A percentile compares a stretch with the other conserved stretches of the same genome.
Conservation (phyloP, 2,797 vertebrate genomes). For the Takifugu rubripes region DNA sequence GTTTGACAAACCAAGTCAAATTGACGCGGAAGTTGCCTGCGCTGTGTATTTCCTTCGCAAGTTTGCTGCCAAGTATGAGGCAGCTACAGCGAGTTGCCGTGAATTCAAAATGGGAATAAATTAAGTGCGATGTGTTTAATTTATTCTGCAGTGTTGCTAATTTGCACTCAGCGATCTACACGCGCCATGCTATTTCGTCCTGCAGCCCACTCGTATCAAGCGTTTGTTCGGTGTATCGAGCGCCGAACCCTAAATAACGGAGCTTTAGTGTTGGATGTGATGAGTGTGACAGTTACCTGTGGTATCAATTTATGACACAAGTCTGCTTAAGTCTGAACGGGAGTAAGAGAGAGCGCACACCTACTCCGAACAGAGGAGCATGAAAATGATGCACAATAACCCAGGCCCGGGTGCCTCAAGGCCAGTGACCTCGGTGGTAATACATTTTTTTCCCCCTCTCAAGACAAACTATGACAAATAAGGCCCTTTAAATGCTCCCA, state of each 20-base stretch:
- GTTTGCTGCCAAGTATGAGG: slow-evolving; percentile 38
- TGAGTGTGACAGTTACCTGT: slow-evolving; percentile 26
- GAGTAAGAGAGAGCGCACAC: not conserved
- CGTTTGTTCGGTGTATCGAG: slow-evolving; percentile 18
- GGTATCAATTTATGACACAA: slow-evolving; percentile 21
- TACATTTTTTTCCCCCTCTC: slow-evolving; percentile 44
- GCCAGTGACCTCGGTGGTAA: slow-evolving; percentile 44
- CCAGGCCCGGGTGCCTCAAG: slow-evolving; percentile 35
- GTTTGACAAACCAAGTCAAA: slow-evolving; percentile 52
- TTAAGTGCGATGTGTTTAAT: slow-evolving; percentile 35
- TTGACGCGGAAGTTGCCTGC: slow-evolving; percentile 39
- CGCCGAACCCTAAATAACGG: slow-evolving; percentile 4
- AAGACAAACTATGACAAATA: slow-evolving; percentile 68
- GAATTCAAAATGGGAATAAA: slow-evolving; percentile 37
- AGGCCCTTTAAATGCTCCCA: slow-evolving; percentile 67
- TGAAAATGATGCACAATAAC: slow-evolving; percentile 39
- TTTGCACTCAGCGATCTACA: slow-evolving; percentile 22
- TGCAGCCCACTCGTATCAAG: slow-evolving; percentile 26
- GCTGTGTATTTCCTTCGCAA: slow-evolving; percentile 26
- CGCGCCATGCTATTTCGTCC: slow-evolving; percentile 29
- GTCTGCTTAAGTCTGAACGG: not conserved
- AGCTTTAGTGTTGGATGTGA: slow-evolving; percentile 11
- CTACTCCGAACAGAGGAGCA: not conserved
- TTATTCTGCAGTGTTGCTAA: slow-evolving; percentile 31
- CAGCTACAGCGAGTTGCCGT: slow-evolving; percentile 28